These are phyloP conservation scores for Pavo muticus DNA, from an alignment of 2,113 vertebrate genomes.

Conservation along the genomic window DNA sequence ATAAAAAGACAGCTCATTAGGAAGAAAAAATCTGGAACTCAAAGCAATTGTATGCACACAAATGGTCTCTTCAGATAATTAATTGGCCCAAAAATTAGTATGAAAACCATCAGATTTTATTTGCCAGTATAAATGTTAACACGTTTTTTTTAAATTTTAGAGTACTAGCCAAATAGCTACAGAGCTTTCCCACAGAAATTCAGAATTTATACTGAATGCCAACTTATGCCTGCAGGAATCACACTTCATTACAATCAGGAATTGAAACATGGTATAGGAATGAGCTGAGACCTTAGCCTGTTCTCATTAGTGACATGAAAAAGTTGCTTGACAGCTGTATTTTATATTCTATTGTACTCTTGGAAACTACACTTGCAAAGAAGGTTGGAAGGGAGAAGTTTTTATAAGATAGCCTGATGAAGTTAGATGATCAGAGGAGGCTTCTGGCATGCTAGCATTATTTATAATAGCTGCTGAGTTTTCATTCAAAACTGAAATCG, in stretches of 20 bases:
- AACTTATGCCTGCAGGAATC: background rate
- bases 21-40: background rate
- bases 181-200: background rate
- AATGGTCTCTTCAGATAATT: background rate
- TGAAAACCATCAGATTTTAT: background rate
- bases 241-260: background rate
- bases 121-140: background rate
- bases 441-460: background rate
- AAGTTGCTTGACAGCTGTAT: background rate
- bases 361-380: background rate
- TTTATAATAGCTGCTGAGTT: background rate
- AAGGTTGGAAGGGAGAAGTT: background rate
- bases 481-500: background rate
- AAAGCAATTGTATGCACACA: background rate
- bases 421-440: background rate
- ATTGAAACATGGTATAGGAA: background rate
- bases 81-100: background rate
- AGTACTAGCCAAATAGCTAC: background rate
- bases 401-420: background rate
- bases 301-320: background rate
- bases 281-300: background rate
- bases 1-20: background rate
- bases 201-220: background rate
- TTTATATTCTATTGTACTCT: background rate
- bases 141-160: background rate